Base-by-base conservation (phyloP, 2,797 vertebrate genomes). In the Tinamus major region DNA sequence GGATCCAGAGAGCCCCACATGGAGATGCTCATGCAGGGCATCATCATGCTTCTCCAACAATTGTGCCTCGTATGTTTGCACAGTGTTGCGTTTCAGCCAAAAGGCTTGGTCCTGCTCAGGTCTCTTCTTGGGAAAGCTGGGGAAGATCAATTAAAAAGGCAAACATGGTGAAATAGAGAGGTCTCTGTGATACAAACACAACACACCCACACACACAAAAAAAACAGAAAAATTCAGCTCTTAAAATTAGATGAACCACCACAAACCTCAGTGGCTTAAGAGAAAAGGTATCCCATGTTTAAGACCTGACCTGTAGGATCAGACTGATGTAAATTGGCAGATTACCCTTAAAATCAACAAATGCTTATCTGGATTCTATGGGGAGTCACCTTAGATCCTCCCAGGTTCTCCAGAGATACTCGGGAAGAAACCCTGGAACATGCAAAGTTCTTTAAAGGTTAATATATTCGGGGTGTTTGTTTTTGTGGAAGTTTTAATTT, bases 401-500 rank as follows among this genome's bases (percentile, higher is more conserved):
- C 5, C 21, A 71, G 39, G 51, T 80, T 85, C 69, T 91, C 23
- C 55, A 85, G 63, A 74, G n/a, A 41, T 55, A 64, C 39, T 39
- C 17, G 8, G 27, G 62, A 93, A 86, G 69, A 59, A 79, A 95
- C 69, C 65, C 18, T 3, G 5, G 37, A 86, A 78, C 26, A 79
- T 84, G 23, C 35, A n/a, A 84, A 74, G 58, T 78, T 90, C 64
- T 89, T 92, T 80, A 61, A 89, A 96, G 79, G 76, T 89, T 93
- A 63, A 78, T 92, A 51, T 67, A 79, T 9, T 69, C 35, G 65
- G 62, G 65, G 55, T 12, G 0, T 56, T 85, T 80, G 35, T 19
- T 81, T 88, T 96, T 92, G 76, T 80, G 41, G 55, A 87, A 39
- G 23, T 61, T 86, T 82, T 87, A 0, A 2, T 8, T 46, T 81